phyloP scores from a whole-genome alignment of 2,113 vertebrate genomes.

The Hippopotamus amphibius region DNA sequence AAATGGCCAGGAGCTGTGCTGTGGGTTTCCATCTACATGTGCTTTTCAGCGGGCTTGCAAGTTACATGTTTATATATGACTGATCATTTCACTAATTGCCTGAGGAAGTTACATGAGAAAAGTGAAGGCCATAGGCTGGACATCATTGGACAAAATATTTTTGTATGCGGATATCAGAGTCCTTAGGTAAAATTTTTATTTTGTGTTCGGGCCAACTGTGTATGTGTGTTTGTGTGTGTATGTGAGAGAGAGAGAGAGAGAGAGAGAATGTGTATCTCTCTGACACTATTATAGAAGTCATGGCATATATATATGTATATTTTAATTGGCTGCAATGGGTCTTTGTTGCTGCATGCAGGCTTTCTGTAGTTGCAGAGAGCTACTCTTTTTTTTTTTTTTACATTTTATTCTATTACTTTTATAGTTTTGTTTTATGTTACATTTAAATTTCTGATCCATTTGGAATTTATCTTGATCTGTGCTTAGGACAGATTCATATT shows the following conservation, averaged over 20 bases:
- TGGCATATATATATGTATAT: background rate
- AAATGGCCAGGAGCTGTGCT: fast-evolving
- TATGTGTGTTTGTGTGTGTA: background rate
- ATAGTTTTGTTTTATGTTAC: background rate
- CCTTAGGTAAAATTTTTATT: background rate
- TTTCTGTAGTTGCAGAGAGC: no score
- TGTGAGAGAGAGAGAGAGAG: background rate
- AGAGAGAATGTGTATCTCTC: background rate
- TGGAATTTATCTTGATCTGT: background rate
- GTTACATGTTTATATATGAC: no score
- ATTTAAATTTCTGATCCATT: constrained; percentile 24
- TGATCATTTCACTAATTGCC: background rate
- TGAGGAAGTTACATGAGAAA: background rate
- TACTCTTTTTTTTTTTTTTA: background rate
- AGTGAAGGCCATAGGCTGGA: background rate
- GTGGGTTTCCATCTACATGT: fast-evolving
- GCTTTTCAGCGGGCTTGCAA: background rate
- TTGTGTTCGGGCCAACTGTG: background rate
- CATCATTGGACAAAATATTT: background rate
- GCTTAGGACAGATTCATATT: constrained; percentile 9
- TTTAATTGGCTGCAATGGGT: no score
- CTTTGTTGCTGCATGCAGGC: no score
- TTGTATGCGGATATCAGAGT: background rate
- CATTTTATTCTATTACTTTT: constrained; percentile 15
- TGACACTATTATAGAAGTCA: background rate